Evolutionary conservation across 2,113 vertebrate genomes (phyloP).

Genomic region (Ahaetulla prasina): DNA sequence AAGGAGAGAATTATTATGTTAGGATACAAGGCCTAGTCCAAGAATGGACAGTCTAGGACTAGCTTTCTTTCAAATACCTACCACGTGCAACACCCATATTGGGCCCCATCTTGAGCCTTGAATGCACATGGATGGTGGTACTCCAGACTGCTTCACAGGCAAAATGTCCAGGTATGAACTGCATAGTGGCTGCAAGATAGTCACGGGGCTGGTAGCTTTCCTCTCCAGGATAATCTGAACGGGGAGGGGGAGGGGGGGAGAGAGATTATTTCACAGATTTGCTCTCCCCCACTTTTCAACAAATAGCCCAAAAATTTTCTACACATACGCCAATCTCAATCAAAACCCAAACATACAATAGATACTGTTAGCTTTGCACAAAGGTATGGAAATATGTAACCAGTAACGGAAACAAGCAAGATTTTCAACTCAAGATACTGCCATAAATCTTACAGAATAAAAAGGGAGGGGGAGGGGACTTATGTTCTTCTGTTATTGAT

Average conservation of each 20-base stretch:
- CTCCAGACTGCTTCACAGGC: slow-evolving; percentile 94
- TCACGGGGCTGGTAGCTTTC: slow-evolving; percentile 91
- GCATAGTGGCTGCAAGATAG: slow-evolving; percentile 97
- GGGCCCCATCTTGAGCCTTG: slow-evolving; percentile 94
- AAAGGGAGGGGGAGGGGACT: background rate
- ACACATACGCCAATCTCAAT: background rate
- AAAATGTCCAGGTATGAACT: slow-evolving; percentile 95
- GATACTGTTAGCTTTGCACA: background rate
- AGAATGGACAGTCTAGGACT: rapidly evolving
- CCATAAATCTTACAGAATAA: background rate
- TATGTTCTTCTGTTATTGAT: background rate
- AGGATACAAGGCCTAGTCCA: background rate
- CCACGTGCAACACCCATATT: slow-evolving; percentile 94
- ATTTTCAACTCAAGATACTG: background rate
- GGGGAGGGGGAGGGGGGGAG: background rate
- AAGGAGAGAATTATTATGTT: background rate
- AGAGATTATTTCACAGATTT: background rate
- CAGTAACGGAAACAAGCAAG: background rate
- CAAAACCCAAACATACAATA: background rate
- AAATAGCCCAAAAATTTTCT: background rate
- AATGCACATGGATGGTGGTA: slow-evolving; percentile 93
- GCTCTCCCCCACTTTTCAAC: background rate
- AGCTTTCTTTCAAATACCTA: slow-evolving; percentile 51
- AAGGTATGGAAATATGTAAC: background rate
- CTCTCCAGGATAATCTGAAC: slow-evolving; percentile 85